A percentile compares a stretch with the other conserved stretches of the same genome.
These are phyloP conservation scores for Leucopsar rothschildi DNA, from an alignment of 2,113 vertebrate genomes.

Conservation along the genomic window DNA sequence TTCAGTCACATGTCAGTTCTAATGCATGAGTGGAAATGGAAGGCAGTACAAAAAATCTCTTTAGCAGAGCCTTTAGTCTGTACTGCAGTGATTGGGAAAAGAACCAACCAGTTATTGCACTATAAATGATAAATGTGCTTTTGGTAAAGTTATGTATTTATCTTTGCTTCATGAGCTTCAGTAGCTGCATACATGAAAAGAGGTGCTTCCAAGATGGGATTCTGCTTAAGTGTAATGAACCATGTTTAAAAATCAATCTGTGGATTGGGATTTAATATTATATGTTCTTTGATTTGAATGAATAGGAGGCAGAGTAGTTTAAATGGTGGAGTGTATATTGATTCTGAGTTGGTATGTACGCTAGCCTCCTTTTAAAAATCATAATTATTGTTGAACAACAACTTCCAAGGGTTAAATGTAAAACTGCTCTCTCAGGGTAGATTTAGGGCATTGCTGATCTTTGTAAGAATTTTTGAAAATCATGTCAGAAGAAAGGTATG, in stretches of 20 bases:
- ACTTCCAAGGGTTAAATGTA: not conserved
- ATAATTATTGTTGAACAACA: not conserved
- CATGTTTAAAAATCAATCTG: not conserved
- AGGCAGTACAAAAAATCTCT: not conserved
- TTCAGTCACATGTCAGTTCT: not conserved
- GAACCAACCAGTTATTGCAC: not conserved
- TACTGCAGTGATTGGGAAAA: not conserved
- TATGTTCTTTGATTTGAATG: not conserved
- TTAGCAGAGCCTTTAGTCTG: not conserved
- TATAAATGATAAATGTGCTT: not conserved
- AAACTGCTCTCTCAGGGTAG: not conserved
- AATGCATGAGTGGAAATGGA: not conserved
- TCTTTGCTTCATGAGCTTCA: not conserved
- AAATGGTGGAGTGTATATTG: not conserved
- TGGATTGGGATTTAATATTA: not conserved
- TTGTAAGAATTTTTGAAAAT: not conserved
- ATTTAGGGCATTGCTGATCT: not conserved
- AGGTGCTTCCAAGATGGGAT: not conserved
- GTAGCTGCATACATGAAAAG: not conserved
- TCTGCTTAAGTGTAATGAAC: not conserved
- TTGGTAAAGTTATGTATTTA: not conserved
- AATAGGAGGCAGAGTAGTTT: not conserved
- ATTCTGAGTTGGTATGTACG: not conserved
- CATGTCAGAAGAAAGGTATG: fast-evolving
- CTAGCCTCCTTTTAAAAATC: not conserved